These are phyloP conservation scores for Julus scandinavius DNA, from an alignment of 2,888 invertebrate genomes.

Conservation along the genomic window DNA sequence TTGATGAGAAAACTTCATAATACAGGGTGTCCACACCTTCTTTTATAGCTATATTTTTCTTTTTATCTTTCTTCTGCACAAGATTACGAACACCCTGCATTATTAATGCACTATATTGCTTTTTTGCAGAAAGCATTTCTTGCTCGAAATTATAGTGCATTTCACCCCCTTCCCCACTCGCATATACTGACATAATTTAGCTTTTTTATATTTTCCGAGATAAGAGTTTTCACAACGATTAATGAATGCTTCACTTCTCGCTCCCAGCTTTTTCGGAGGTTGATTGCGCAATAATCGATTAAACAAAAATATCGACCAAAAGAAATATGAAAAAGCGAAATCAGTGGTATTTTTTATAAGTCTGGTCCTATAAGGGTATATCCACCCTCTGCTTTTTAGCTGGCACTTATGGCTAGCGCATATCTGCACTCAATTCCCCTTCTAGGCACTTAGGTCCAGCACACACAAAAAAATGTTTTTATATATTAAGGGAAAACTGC, in stretches of 20 bases:
- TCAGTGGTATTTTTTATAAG: slow-evolving; percentile 21
- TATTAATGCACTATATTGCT: background rate
- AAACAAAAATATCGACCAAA: slow-evolving; percentile 38
- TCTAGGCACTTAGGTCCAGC: background rate
- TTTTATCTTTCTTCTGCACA: too few species aligned
- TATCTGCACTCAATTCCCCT: slow-evolving; percentile 10
- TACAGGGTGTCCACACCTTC: too few species aligned
- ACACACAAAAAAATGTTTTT: slow-evolving; percentile 18
- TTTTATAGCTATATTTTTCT: background rate
- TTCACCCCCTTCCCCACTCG: background rate
- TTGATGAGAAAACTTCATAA: too few species aligned
- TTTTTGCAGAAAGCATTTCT: background rate
- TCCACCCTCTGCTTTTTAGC: background rate
- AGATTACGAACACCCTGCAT: background rate
- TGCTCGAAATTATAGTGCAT: background rate
- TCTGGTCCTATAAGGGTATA: background rate
- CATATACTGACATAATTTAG: slow-evolving; percentile 10
- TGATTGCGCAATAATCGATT: slow-evolving; percentile 42
- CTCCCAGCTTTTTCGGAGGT: background rate
- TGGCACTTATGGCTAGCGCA: background rate
- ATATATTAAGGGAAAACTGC: slow-evolving; percentile 12
- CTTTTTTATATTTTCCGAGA: slow-evolving; percentile 23
- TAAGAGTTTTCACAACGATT: slow-evolving; percentile 39
- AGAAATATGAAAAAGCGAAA: slow-evolving; percentile 12
- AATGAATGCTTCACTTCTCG: slow-evolving; percentile 24